Conservation (phyloP, 2,797 vertebrate species). For the Mionectes olivaceus region DNA sequence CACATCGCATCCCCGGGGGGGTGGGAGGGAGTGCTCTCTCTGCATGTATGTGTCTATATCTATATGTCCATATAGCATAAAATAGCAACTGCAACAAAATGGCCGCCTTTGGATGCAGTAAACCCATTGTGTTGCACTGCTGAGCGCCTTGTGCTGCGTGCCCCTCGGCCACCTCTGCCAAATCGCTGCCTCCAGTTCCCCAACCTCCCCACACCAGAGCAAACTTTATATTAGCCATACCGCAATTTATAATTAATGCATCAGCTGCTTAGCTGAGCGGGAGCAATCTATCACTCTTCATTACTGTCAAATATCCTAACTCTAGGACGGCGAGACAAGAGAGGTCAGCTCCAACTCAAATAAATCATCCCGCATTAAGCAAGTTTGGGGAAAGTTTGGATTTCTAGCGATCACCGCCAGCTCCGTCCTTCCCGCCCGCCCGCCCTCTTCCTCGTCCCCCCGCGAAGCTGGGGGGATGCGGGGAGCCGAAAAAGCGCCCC, state of each 20-base stretch:
- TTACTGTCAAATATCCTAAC: conserved; percentile 96
- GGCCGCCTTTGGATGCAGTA: conserved; percentile 83
- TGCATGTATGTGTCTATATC: conserved; percentile 9
- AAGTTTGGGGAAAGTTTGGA: conserved; percentile 80
- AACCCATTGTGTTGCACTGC: conserved; percentile 78
- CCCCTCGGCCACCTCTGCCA: conserved; percentile 58
- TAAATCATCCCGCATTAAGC: conserved; percentile 88
- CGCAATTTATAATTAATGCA: conserved; percentile 93
- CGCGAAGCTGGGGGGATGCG: conserved; percentile 28
- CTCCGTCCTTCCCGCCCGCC: conserved; percentile 30
- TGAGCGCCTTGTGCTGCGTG: conserved; percentile 57
- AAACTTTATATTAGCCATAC: conserved; percentile 85
- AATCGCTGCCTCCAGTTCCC: conserved; percentile 60
- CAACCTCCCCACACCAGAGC: conserved; percentile 76
- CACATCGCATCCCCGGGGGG: conserved; percentile 47
- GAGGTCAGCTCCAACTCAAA: conserved; percentile 89
- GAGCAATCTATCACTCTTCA: conserved; percentile 97
- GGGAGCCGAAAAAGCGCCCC: conserved; percentile 31
- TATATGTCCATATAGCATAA: conserved; percentile 74
- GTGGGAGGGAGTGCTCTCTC: background rate
- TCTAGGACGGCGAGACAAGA: conserved; percentile 89
- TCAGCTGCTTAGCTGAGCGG: conserved; percentile 93
- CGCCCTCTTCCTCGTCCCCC: conserved; percentile 28
- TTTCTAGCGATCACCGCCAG: conserved; percentile 55
- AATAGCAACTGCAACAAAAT: conserved; percentile 88